Conservation (phyloP, 1,140 invertebrate species). For the Callitettix versicolor region DNA sequence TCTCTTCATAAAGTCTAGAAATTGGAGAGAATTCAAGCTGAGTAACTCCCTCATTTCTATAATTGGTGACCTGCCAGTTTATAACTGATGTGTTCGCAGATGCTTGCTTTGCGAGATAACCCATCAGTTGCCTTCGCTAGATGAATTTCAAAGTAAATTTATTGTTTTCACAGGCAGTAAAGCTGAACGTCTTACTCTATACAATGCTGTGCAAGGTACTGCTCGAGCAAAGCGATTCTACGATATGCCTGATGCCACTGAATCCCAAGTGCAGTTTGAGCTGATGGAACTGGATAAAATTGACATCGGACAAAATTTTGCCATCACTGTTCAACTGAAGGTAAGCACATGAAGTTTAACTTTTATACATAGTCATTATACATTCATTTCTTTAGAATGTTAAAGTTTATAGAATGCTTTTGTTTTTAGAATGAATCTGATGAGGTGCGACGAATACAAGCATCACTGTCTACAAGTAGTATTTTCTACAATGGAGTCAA, state of each 20-base stretch:
- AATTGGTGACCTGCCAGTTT: no score
- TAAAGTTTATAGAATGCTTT: no score
- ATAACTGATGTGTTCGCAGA: no score
- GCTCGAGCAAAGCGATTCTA: slow-evolving; percentile 45
- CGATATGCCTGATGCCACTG: slow-evolving; percentile 39
- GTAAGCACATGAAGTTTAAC: slow-evolving; percentile 30
- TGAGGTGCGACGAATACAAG: slow-evolving; percentile 46
- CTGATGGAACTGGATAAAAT: slow-evolving; percentile 54
- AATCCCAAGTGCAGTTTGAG: slow-evolving; percentile 52
- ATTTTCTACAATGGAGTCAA: slow-evolving; percentile 59
- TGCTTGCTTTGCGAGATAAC: no score
- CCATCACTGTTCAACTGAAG: slow-evolving; percentile 49
- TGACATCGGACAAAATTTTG: slow-evolving; percentile 53
- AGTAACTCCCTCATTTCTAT: no score
- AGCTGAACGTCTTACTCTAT: slow-evolving; percentile 48
- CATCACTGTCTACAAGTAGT: slow-evolving; percentile 45
- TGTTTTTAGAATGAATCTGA: slow-evolving; percentile 50
- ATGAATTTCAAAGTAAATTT: no score
- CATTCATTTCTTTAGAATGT: no score
- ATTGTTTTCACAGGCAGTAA: slow-evolving; percentile 33
- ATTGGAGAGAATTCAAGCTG: no score
- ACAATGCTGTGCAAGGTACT: slow-evolving; percentile 48
- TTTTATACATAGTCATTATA: no score
- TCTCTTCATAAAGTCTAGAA: no score
- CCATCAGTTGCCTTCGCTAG: no score